phyloP scores from a whole-genome alignment of 2,113 vertebrate genomes.

The Stigmatopora argus region DNA sequence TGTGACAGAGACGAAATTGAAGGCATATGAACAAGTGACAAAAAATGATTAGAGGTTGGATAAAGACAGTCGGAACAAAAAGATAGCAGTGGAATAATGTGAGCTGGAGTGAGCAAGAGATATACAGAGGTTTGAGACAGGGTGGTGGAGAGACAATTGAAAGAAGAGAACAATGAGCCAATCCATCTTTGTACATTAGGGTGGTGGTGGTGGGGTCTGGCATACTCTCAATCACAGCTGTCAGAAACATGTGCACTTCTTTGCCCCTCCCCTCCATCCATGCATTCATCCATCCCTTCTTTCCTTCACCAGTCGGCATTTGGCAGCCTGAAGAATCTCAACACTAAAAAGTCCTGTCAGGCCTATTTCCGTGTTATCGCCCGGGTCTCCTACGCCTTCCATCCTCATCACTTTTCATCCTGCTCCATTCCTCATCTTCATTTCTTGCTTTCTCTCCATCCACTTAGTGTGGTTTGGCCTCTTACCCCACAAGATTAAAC shows the following conservation, averaged over 20 bases:
- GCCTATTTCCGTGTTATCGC: conserved; percentile 98
- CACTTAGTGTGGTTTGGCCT: conserved; percentile 63
- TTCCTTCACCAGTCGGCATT: conserved; percentile 75
- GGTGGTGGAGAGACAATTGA: conserved; percentile 24
- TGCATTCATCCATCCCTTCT: conserved; percentile 44
- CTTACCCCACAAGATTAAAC: conserved; percentile 75
- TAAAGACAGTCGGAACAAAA: conserved; percentile 1
- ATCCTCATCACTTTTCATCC: conserved; percentile 51
- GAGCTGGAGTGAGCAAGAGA: conserved; percentile 4
- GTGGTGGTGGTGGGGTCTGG: conserved; percentile 30
- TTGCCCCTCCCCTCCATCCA: conserved; percentile 54
- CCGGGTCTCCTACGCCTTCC: conserved; percentile 50
- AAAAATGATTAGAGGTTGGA: neutral
- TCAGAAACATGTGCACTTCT: conserved; percentile 67
- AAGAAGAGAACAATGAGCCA: conserved; percentile 76
- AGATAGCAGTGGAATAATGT: neutral
- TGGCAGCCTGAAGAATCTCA: conserved; percentile 90
- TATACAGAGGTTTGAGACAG: conserved; percentile 17
- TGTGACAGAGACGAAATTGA: conserved; percentile 30
- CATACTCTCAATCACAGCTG: conserved; percentile 68
- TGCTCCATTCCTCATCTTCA: conserved; percentile 51
- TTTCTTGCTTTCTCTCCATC: conserved; percentile 31
- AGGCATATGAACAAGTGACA: neutral
- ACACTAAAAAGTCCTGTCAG: conserved; percentile 99
- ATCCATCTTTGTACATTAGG: conserved; percentile 94